Evolutionary conservation across 2,113 vertebrate species (phyloP).

Genomic region (Pongo pygmaeus): DNA sequence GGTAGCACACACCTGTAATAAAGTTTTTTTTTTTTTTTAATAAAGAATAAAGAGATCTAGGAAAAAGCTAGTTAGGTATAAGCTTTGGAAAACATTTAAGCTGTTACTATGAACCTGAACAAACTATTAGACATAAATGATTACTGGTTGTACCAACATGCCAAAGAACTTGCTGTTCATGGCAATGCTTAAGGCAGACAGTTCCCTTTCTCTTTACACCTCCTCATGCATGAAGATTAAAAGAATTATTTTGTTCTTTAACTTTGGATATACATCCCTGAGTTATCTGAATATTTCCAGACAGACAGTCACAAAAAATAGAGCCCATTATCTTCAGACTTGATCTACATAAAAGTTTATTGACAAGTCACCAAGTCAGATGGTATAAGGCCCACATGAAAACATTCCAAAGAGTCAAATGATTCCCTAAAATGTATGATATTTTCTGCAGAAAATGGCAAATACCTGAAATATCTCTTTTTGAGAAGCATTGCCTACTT

Average conservation of each 20-base stretch:
- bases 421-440: constrained; percentile 18
- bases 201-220: not conserved
- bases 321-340: not conserved
- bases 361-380: not conserved
- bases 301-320: not conserved
- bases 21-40: too few relatives aligned
- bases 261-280: not conserved
- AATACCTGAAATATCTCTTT: constrained; percentile 66
- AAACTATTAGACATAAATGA: not conserved
- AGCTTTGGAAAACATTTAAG: not conserved
- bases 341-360: not conserved
- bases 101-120: not conserved
- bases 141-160: not conserved
- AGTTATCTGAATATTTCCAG: constrained; percentile 22
- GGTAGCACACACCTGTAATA: too few relatives aligned
- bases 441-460: not conserved
- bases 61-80: not conserved
- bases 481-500: constrained; percentile 64
- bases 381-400: not conserved
- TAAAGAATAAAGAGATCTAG: not conserved
- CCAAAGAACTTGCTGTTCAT: not conserved
- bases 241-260: not conserved
- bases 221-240: not conserved
- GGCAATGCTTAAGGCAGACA: not conserved
- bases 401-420: not conserved